phyloP scores from a whole-genome alignment of 2,888 invertebrate species.

The Xylota segnis region DNA sequence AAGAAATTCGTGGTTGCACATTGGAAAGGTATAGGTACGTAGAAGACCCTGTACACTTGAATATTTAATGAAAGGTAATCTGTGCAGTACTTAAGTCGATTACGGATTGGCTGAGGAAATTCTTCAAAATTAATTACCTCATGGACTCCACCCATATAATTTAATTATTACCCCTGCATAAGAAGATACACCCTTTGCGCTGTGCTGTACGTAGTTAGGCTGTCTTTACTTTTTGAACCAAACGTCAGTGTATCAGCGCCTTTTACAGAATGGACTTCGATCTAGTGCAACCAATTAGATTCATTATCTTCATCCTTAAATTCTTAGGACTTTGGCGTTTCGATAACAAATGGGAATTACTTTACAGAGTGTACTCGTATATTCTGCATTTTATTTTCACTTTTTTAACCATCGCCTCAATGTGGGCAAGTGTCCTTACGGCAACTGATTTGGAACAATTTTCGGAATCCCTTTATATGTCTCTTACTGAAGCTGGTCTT shows the following conservation, averaged over 20 bases:
- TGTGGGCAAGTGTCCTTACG: conserved; percentile 79
- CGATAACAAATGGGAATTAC: conserved; percentile 9
- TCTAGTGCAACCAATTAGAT: conserved; percentile 37
- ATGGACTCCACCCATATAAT: conserved; percentile 10
- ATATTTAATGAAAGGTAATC: background rate
- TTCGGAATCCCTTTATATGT: conserved; percentile 80
- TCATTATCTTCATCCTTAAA: conserved; percentile 26
- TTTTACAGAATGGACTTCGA: conserved; percentile 40
- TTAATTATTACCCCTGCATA: conserved; percentile 7
- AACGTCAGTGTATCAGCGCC: conserved; percentile 4
- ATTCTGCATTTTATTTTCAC: conserved; percentile 78
- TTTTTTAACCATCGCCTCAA: conserved; percentile 78
- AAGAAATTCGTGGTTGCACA: background rate
- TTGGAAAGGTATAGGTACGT: background rate
- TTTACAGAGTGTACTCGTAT: conserved; percentile 52
- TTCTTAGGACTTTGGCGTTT: conserved; percentile 47
- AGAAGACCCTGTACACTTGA: background rate
- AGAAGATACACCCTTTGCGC: too few relatives aligned
- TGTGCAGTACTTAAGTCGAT: background rate
- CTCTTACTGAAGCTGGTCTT: conserved; percentile 79
- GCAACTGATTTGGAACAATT: conserved; percentile 79
- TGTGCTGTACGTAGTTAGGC: background rate
- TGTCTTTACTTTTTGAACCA: background rate
- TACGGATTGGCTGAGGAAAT: background rate
- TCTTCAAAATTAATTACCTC: background rate